Base-by-base conservation (phyloP, 1,140 invertebrate genomes). In the Drosophila quadrilineata region DNA sequence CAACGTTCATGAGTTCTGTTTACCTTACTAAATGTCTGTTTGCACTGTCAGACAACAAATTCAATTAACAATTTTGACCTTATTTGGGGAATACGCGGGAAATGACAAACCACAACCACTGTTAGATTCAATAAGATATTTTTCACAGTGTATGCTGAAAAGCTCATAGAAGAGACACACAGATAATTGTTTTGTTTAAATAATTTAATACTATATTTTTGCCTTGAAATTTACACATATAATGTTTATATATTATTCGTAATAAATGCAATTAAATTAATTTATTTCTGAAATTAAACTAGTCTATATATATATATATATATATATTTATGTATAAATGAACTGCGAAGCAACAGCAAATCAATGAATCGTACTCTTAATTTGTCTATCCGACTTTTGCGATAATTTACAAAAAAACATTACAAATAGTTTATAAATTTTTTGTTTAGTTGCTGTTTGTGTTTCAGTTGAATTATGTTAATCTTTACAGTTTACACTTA, bases 141-240 rank as follows among this genome's bases (percentile, higher is more conserved):
- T n/a, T n/a, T n/a, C n/a, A n/a, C n/a, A n/a, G n/a, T n/a, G n/a
- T n/a, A n/a, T n/a, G n/a, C n/a, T n/a, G n/a, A n/a, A n/a, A n/a
- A n/a, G n/a, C n/a, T n/a, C n/a, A n/a, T n/a, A n/a, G n/a, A n/a
- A n/a, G n/a, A n/a, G n/a, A n/a, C n/a, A n/a, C n/a, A n/a, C n/a
- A n/a, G n/a, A n/a, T n/a, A n/a, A n/a, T 40, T 31, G 52, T 17
- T 3, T 26, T 52, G 50, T 77, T 82, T 76, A 82, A 82, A 80
- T 85, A 86, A 86, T 85, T 84, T 70, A 85, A 75, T 85, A 64
- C 80, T 80, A 85, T 74, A 75, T 84, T 77, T 68, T 82, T 76
- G 77, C 68, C 64, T 69, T 84, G 58, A 65, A 82, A 77, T 84
- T 65, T 86, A 84, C 72, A 84, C 59, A 76, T 80, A 75, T 62